A percentile compares a stretch with the other conserved stretches of the same genome.
Evolutionary conservation across 2,888 invertebrate genomes (phyloP).

Genomic region (Yponomeuta sedellus): DNA sequence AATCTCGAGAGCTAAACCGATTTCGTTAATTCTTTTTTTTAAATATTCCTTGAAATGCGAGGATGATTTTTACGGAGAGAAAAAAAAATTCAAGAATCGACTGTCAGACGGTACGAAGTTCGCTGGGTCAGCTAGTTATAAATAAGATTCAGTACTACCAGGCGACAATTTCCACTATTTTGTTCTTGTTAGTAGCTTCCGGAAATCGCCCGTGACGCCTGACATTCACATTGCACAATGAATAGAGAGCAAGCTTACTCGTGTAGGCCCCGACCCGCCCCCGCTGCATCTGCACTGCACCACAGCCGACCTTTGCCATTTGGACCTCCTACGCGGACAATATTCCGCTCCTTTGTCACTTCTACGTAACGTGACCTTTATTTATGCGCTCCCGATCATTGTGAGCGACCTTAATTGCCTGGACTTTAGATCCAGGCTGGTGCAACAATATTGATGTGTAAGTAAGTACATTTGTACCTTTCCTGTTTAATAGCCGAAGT

Average conservation of each 20-base stretch:
- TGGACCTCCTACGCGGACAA: neutral
- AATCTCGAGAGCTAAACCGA: too few species aligned
- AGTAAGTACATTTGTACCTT: too few species aligned
- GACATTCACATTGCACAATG: neutral
- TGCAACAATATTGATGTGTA: too few species aligned
- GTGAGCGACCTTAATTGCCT: neutral
- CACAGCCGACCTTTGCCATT: conserved; percentile 27
- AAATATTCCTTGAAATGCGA: too few species aligned
- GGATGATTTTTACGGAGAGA: too few species aligned
- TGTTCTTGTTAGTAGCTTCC: neutral
- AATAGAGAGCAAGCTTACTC: neutral
- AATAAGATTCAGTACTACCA: too few species aligned
- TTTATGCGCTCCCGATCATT: neutral
- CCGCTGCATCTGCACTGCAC: conserved; percentile 51
- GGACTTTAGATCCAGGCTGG: neutral
- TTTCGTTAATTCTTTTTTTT: too few species aligned
- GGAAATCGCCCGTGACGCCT: neutral
- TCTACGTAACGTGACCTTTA: neutral
- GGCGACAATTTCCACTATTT: neutral
- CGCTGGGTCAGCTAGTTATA: too few species aligned
- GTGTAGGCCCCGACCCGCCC: conserved; percentile 12
- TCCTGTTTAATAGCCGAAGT: too few species aligned
- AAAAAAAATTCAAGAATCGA: too few species aligned
- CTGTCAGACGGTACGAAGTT: too few species aligned
- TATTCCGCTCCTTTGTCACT: neutral